Percentiles rank a stretch among this genome's conserved stretches.
phyloP scores from a whole-genome alignment of 1,140 invertebrate species.

The Cotesia glomerata region DNA sequence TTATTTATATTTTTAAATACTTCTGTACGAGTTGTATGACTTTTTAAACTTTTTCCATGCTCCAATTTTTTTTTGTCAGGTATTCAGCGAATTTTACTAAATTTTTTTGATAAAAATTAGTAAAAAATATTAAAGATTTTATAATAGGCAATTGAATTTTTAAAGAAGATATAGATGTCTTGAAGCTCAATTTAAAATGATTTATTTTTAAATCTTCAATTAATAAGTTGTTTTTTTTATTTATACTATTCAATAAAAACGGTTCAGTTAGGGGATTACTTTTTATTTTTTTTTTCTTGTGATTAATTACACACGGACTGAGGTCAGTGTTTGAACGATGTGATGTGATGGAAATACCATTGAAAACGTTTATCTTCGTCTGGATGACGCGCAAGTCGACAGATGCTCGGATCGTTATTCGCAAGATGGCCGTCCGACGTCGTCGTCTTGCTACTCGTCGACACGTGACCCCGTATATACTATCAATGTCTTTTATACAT shows the following conservation, averaged over 20 bases:
- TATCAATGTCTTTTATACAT: slow-evolving; percentile 11
- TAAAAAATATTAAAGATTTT: no score
- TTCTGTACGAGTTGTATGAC: background rate
- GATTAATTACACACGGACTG: background rate
- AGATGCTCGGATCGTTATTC: slow-evolving; percentile 45
- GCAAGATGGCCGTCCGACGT: slow-evolving; percentile 42
- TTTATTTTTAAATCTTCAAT: no score
- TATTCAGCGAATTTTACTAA: no score
- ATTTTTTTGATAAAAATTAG: no score
- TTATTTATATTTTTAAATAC: background rate
- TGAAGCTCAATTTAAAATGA: no score
- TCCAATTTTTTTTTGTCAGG: no score
- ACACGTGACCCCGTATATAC: slow-evolving; percentile 45
- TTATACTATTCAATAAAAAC: no score
- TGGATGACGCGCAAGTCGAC: slow-evolving; percentile 26
- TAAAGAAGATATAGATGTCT: no score
- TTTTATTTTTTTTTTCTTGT: background rate
- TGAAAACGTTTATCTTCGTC: slow-evolving; percentile 6
- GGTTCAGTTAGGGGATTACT: background rate
- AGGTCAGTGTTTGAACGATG: background rate
- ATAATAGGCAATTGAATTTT: no score
- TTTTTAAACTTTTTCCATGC: no score
- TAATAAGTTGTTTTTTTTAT: no score
- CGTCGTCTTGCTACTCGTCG: background rate
- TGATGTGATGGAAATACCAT: slow-evolving; percentile 1